phyloP scores from a whole-genome alignment of 2,888 invertebrate species.

The Litoditis marina region DNA sequence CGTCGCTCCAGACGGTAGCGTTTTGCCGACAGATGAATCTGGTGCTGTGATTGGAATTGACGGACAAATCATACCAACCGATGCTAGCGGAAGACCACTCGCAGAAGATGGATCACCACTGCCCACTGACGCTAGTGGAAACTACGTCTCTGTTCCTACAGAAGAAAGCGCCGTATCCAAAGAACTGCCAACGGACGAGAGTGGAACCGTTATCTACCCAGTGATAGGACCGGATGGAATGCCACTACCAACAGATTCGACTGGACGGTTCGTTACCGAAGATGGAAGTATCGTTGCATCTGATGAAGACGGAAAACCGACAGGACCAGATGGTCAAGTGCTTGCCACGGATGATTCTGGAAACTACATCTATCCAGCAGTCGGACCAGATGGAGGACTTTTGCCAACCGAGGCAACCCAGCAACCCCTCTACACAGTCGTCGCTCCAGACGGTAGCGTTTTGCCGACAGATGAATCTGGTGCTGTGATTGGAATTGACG shows the following conservation, averaged over 20 bases:
- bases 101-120: conserved; percentile 28
- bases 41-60: conserved; percentile 1
- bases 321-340: conserved; percentile 35
- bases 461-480: conserved; percentile 22
- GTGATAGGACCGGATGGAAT: conserved; percentile 33
- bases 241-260: conserved; percentile 29
- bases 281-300: conserved; percentile 19
- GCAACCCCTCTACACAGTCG: conserved; percentile 20
- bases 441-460: conserved; percentile 21
- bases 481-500: conserved; percentile 14
- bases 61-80: conserved; percentile 20
- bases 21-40: conserved; percentile 6
- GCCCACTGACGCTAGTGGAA: conserved; percentile 22
- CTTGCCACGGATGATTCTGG: conserved; percentile 35
- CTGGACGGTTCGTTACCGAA: conserved; percentile 20
- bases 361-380: conserved; percentile 29
- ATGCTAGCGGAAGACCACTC: conserved; percentile 20
- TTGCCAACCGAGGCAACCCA: conserved; percentile 22
- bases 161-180: conserved; percentile 10
- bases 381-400: conserved; percentile 18
- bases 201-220: conserved; percentile 22
- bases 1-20: conserved; percentile 6
- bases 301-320: conserved; percentile 22
- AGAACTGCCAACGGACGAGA: conserved; percentile 22
- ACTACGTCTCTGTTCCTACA: conserved; percentile 13